Evolutionary conservation across 2,888 invertebrate genomes (phyloP).

Genomic region (Pachliopta kotzebuea): DNA sequence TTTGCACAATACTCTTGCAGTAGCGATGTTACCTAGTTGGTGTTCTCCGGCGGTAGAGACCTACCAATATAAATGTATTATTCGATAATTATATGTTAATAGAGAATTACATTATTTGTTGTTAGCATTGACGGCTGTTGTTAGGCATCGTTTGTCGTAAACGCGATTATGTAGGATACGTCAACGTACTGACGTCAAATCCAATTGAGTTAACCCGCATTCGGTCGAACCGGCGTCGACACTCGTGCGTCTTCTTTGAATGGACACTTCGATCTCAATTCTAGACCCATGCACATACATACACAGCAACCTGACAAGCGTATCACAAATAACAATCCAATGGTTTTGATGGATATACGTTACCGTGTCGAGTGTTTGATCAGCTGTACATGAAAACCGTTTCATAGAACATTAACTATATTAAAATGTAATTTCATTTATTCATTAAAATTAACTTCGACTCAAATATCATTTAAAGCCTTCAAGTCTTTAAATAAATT

Average conservation of each 20-base stretch:
- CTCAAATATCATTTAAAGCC: too few species aligned
- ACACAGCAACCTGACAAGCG: slow-evolving; percentile 1
- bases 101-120: not conserved
- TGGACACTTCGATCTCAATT: slow-evolving; percentile 22
- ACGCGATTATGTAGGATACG: slow-evolving; percentile 25
- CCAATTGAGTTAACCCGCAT: slow-evolving; percentile 23
- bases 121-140: not conserved
- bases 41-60: too few species aligned
- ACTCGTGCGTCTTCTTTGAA: slow-evolving; percentile 28
- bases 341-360: slow-evolving; percentile 2
- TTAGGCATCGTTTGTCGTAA: slow-evolving; percentile 3
- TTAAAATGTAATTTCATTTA: too few species aligned
- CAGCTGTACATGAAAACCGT: not conserved
- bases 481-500: too few species aligned
- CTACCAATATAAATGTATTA: not conserved
- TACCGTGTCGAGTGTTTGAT: not conserved
- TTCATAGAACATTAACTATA: not conserved
- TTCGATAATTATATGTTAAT: not conserved
- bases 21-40: too few species aligned
- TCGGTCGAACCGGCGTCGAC: slow-evolving; percentile 17
- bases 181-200: slow-evolving; percentile 20
- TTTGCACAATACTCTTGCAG: too few species aligned
- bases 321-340: slow-evolving; percentile 9
- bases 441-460: too few species aligned
- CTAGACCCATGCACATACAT: not conserved